Conservation (phyloP, 2,113 vertebrate genomes). For the Papio anubis region DNA sequence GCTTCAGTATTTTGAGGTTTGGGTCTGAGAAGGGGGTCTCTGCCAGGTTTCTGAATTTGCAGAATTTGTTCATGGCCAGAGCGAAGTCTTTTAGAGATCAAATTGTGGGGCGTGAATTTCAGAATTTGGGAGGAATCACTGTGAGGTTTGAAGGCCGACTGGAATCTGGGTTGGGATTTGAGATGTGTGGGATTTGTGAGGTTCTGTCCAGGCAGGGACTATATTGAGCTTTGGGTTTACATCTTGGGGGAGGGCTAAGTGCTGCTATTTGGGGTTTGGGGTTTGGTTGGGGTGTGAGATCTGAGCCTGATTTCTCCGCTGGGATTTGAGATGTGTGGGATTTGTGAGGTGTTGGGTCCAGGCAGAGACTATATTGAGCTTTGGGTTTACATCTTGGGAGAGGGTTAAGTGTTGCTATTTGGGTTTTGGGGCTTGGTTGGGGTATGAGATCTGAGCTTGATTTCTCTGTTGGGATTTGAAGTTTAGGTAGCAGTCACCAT, state of each 20-base stretch:
- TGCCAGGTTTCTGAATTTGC: neutral
- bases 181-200: neutral
- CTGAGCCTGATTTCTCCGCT: slow-evolving; percentile 48
- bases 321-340: slow-evolving; percentile 12
- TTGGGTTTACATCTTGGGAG: neutral
- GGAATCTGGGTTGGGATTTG: slow-evolving; percentile 18
- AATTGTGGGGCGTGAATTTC: neutral
- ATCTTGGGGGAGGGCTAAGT: neutral
- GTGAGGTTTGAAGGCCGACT: neutral
- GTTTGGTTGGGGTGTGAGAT: neutral
- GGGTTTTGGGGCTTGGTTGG: neutral
- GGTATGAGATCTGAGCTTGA: neutral
- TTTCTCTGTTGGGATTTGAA: slow-evolving; percentile 58
- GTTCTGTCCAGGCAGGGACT: neutral
- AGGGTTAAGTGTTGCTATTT: neutral
- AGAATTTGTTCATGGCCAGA: slow-evolving; percentile 3
- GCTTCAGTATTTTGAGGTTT: slow-evolving; percentile 3
- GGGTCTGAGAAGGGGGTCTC: neutral
- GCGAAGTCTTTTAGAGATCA: neutral
- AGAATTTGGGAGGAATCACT: neutral
- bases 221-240: neutral
- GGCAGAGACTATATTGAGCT: neutral
- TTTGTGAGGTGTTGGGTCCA: neutral
- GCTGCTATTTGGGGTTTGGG: neutral
- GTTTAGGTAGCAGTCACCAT: slow-evolving; percentile 18